Base-by-base conservation (phyloP, 2,888 invertebrate genomes). In the Thera obeliscata region DNA sequence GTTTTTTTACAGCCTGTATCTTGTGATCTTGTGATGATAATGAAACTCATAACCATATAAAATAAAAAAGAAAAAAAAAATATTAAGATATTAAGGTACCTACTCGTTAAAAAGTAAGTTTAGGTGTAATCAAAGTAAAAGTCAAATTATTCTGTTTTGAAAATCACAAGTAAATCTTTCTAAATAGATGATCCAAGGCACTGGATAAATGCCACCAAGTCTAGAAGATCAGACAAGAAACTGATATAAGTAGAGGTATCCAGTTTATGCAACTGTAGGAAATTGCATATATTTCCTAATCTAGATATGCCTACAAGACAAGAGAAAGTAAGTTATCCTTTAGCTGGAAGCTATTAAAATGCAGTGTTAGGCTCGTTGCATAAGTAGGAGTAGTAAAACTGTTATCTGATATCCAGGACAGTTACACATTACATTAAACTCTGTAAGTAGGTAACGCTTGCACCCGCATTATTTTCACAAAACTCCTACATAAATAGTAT, bases 351-450 rank as follows among this genome's bases (percentile, higher is more conserved):
- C 43, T 52, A 52, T 57, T 46, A 52, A 64, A 58, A 43, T 46
- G 50, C 35, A 60, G 60, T 58, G 54, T 52, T 52, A 43, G 54
- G 41, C 50, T 43, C 35, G 50, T 57, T 63, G 50, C 57, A 43
- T 63, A 63, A 43, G 43, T 55, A 55, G n/a, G 84, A 83, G 79
- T 81, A 82, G 80, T 46, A 46, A 46, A 46, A 59, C 36, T 80
- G 78, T 78, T 86, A 87, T 86, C 85, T 79, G 78, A 75, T 81
- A 81, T 81, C 43, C 82, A 80, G 75, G 80, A 74, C 80, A 76
- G 76, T 79, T 84, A 81, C 80, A 79, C 77, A 79, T 50, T 41
- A 50, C 43, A 46, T 9, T 46, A 49, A 11, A 36, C 48, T 58
- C 9, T 48, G 58, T 49, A 48, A 49, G 58, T 58, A 55, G 55